Conservation (phyloP, 2,888 invertebrate species). For the Andrena bicolor region DNA sequence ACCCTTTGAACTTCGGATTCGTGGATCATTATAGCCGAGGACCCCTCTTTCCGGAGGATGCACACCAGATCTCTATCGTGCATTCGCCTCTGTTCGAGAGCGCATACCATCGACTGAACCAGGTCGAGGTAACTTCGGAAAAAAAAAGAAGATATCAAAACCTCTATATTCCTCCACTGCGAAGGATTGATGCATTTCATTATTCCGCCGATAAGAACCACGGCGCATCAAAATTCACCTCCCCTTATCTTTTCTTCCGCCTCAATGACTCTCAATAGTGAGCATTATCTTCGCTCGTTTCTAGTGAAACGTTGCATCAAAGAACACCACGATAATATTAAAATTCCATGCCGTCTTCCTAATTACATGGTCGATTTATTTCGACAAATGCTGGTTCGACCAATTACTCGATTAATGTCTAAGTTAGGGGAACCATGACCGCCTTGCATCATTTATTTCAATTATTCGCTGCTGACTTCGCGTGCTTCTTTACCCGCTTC, state of each 20-base stretch:
- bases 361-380: conserved; percentile 5
- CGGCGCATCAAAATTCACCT: conserved; percentile 13
- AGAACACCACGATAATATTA: background rate
- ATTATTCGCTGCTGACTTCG: background rate
- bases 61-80: conserved; percentile 25
- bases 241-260: conserved; percentile 12
- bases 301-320: background rate
- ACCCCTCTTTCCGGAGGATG: conserved; percentile 43
- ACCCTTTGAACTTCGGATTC: conserved; percentile 54
- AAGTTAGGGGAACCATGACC: background rate
- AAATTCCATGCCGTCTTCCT: background rate
- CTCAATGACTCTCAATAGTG: conserved; percentile 12
- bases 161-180: conserved; percentile 1
- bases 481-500: background rate
- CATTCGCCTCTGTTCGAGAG: background rate
- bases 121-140: conserved; percentile 5
- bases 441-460: background rate
- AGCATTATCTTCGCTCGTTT: conserved; percentile 9
- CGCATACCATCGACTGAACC: background rate
- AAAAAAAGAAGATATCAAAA: conserved; percentile 12
- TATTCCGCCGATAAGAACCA: conserved; percentile 14
- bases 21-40: conserved; percentile 51
- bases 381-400: background rate
- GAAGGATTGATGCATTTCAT: conserved; percentile 24
- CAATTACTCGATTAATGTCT: background rate